Percentiles rank a stretch among this genome's conserved stretches.
Evolutionary conservation across 2,113 vertebrate species (phyloP).

Genomic region (Psophia crepitans): DNA sequence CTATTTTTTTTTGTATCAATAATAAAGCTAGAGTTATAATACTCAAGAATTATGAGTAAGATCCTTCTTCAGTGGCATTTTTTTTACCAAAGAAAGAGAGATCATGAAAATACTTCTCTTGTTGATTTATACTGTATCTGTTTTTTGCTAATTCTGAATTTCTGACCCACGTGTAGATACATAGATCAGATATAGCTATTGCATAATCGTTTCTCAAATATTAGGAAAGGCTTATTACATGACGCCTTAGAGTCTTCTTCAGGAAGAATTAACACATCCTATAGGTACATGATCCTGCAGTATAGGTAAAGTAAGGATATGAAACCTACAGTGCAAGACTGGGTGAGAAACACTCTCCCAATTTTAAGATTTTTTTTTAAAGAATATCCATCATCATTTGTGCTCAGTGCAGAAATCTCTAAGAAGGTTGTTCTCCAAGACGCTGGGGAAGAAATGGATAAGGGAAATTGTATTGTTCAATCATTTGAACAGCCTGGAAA

Average conservation of each 20-base stretch:
- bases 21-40: not conserved
- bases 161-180: not conserved
- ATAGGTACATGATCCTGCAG: not conserved
- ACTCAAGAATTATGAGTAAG: not conserved
- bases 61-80: not conserved
- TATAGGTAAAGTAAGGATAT: not conserved
- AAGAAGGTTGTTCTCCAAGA: not conserved
- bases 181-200: not conserved
- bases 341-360: not conserved
- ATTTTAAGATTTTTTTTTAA: not conserved
- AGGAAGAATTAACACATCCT: not conserved
- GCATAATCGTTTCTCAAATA: not conserved
- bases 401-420: not conserved
- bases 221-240: not conserved
- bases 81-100: not conserved
- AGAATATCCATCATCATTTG: not conserved
- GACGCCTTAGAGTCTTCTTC: not conserved
- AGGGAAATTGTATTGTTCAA: not conserved
- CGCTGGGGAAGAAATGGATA: not conserved
- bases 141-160: not conserved
- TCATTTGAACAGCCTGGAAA: not conserved
- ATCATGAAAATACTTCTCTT: not conserved
- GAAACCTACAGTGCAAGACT: not conserved
- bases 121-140: not conserved
- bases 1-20: not conserved